Percentiles rank a stretch among this genome's conserved stretches.
phyloP scores from a whole-genome alignment of 2,888 invertebrate species.

The Allolobophora icterica region DNA sequence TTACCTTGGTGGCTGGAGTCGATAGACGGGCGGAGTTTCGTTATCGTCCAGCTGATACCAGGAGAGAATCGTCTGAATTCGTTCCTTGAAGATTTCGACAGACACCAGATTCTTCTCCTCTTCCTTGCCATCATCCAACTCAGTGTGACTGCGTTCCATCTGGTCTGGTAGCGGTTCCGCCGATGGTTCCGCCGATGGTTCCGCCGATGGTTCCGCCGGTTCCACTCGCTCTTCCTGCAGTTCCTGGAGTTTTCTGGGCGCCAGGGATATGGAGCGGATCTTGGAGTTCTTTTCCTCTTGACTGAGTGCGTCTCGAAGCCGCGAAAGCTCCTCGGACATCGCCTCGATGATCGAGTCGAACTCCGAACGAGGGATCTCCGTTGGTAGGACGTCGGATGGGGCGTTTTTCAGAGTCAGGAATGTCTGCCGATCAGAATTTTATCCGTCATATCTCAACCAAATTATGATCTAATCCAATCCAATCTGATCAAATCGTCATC shows the following conservation, averaged over 20 bases:
- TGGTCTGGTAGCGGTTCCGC: not conserved
- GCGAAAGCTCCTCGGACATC: not conserved
- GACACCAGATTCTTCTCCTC: not conserved
- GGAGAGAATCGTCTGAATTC: not conserved
- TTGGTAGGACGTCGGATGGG: not conserved
- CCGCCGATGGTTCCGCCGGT: no score
- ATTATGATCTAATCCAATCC: no score
- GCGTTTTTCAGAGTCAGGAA: not conserved
- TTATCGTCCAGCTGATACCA: slow-evolving; percentile 47
- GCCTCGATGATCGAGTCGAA: not conserved
- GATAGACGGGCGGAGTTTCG: slow-evolving; percentile 39
- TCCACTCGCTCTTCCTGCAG: not conserved
- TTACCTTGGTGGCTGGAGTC: slow-evolving; percentile 46
- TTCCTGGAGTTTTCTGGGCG: not conserved
- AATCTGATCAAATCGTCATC: no score
- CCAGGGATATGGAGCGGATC: not conserved
- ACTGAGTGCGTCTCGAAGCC: not conserved
- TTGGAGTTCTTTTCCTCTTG: not conserved
- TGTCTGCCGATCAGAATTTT: not conserved
- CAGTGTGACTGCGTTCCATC: not conserved
- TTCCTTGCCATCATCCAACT: not conserved
- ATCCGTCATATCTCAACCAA: not conserved
- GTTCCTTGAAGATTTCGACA: not conserved
- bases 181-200: no score
- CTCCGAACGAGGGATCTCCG: not conserved